Base-by-base conservation (phyloP, 2,888 invertebrate genomes). In the Ecliptopera silaceata region DNA sequence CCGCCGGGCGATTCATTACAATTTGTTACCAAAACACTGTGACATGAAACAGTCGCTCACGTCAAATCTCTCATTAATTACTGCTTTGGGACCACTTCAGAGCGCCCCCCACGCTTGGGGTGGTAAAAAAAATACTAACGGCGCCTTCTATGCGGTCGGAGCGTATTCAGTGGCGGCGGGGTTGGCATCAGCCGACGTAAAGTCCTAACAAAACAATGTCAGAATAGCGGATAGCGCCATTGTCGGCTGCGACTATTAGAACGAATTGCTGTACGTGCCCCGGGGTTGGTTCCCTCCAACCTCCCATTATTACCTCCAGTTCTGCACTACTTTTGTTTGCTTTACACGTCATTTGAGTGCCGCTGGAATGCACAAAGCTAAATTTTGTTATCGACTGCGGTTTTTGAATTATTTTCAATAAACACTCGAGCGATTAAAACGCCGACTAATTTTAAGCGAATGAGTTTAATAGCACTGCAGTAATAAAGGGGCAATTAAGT, bases 1-100 rank as follows among this genome's bases (percentile, higher is more conserved):
- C 82, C 72, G 68, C 68, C 67, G 80, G 72, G 82, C 79, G 74
- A 83, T 85, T 83, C 79, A 82, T 86, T 83, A 86, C 79, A 83
- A 84, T 84, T 82, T 88, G 86, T 86, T 82, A 84, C 85, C 86
- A 83, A 86, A 90, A 88, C 85, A 87, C 77, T 82, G 82, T 79
- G 84, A 86, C 85, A 77, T 78, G 64, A 74, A 84, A 83, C 84
- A 82, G 80, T 77, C 82, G 77, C 77, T 82, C 74, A 77, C 80
- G 79, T 79, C 80, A 82, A 66, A 84, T 82, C 75, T 70, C 74
- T 79, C 85, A 88, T 88, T 89, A 88, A 88, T 89, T 86, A 86
- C 79, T 71, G 70, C 72, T 73, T 72, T 67, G 75, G 77, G 76
- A 77, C 82, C 83, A 88, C 88, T 88, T 84, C 77, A 86, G 73